phyloP scores from a whole-genome alignment of 2,113 vertebrate species.

The Garra rufa region DNA sequence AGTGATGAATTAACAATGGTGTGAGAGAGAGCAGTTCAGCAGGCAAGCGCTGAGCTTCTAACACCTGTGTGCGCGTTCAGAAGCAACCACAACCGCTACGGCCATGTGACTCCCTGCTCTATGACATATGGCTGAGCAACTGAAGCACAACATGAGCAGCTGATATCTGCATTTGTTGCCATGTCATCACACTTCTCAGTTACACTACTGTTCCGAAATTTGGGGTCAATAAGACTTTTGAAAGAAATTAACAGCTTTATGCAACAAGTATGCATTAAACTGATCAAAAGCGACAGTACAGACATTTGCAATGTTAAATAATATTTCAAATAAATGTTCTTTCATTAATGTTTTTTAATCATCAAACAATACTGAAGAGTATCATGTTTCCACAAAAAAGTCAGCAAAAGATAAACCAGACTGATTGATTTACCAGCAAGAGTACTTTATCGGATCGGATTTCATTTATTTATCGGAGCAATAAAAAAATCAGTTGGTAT shows the following conservation, averaged over 20 bases:
- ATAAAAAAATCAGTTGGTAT: no score
- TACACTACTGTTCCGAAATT: background rate
- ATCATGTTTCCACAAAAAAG: background rate
- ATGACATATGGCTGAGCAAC: conserved; percentile 39
- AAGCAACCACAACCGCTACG: background rate
- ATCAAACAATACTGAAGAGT: background rate
- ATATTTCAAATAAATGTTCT: background rate
- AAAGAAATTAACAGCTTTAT: background rate
- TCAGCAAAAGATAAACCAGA: no score
- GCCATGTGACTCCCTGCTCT: background rate
- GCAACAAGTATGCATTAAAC: background rate
- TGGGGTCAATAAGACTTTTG: background rate
- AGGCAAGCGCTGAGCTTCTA: background rate
- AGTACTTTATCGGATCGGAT: no score
- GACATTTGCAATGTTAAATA: background rate
- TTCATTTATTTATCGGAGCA: no score
- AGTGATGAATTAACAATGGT: conserved; percentile 1
- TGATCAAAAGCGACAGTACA: background rate
- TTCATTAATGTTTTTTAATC: no score
- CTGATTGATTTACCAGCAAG: no score
- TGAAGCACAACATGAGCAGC: conserved; percentile 7
- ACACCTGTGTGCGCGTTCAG: background rate
- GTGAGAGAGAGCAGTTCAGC: background rate
- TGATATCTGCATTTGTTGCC: conserved; percentile 23
- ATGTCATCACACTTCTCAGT: conserved; percentile 14